Conservation (phyloP, 2,113 vertebrate genomes). For the Castor canadensis region DNA sequence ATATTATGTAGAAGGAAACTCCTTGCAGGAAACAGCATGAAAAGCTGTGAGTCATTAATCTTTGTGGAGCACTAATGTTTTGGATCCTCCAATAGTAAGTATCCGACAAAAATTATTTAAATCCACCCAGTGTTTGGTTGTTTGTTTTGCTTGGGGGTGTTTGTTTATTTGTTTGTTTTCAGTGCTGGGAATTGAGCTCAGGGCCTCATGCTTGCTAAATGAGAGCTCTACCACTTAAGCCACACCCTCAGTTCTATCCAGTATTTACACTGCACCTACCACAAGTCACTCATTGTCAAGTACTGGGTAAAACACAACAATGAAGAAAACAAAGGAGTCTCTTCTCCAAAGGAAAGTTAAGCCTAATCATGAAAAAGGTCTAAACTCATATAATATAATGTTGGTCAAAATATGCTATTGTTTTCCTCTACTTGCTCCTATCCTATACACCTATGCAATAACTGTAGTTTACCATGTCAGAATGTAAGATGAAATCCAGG, state of each 20-base stretch:
- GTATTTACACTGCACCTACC: background rate
- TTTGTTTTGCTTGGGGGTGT: no score
- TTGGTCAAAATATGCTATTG: background rate
- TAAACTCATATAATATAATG: background rate
- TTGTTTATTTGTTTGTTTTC: no score
- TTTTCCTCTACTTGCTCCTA: background rate
- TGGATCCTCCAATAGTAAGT: background rate
- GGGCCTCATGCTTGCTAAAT: no score
- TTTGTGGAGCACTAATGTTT: background rate
- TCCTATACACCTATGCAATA: background rate
- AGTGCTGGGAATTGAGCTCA: no score
- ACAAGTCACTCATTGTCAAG: background rate
- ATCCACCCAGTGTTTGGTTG: background rate
- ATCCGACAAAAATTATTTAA: background rate
- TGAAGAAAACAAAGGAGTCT: background rate
- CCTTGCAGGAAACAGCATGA: constrained; percentile 25
- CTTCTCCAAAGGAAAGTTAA: background rate
- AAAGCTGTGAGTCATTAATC: constrained; percentile 14
- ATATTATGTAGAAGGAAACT: background rate
- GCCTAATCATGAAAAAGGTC: background rate
- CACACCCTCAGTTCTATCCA: no score
- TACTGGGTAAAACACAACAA: background rate
- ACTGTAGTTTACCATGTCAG: background rate
- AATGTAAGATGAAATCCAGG: background rate
- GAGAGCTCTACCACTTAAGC: no score